Base-by-base conservation (phyloP, 2,888 invertebrate species). In the Electrophaes corylata region DNA sequence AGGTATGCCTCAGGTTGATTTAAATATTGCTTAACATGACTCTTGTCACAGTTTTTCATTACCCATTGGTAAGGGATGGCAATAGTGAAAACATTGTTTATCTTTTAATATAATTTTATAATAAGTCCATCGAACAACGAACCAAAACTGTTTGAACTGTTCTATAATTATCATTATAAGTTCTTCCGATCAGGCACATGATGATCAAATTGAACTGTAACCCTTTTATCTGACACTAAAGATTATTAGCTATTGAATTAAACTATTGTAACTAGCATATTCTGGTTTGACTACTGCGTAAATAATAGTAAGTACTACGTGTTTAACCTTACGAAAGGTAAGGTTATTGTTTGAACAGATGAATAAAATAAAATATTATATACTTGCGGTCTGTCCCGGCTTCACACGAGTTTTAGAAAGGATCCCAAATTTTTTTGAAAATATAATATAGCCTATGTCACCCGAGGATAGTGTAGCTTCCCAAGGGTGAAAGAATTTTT, bases 141-240 rank as follows among this genome's bases (percentile, higher is more conserved):
- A 31, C 31, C 11, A 31, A 31, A 31, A 31, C 10, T 31, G 11
- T 8, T 31, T 11, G n/a, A n/a, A 6, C 8, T 26, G 4, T 26
- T 26, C 4, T 2, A 26, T 6, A 26, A 12, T 16, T 37, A 16
- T 10, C 37, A 14, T 37, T 37, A 16, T 10, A 14, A 41, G 18
- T 10, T 16, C 2, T 35, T 35, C 16, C 8, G 33, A 31, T 29
- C 40, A 10, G 4, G 39, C 20, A 12, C 20, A 33, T 33, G 33
- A 35, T 23, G 23, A 51, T 41, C 35, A 35, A 4, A 44, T 12
- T 29, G 52, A 45, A 26, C 52, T 52, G 18, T 45, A 29, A 37
- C 48, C 48, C 19, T 14, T 14, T 48, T 55, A 49, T 55, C 55
- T 37, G 2, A n/a, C 19, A 45, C 18, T 0, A n/a, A 39, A 33